A percentile compares a stretch with the other conserved stretches of the same genome.
phyloP scores from a whole-genome alignment of 2,113 vertebrate genomes.

The Abramis brama region DNA sequence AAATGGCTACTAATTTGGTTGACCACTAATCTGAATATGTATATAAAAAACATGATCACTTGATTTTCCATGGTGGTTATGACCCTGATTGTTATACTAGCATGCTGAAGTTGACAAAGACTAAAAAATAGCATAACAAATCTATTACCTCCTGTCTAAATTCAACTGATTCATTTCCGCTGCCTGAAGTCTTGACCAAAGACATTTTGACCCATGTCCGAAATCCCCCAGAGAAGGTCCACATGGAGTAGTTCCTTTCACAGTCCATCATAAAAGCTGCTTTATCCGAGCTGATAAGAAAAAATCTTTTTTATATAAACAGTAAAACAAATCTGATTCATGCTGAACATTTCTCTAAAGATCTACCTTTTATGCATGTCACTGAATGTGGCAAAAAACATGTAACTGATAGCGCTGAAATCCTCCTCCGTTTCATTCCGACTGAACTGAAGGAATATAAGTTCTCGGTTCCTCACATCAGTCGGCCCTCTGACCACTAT shows the following conservation, averaged over 20 bases:
- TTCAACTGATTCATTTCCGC: conserved; percentile 82
- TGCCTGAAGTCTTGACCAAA: conserved; percentile 89
- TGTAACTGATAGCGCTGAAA: conserved; percentile 97
- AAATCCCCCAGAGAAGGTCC: conserved; percentile 97
- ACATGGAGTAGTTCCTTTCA: conserved; percentile 93
- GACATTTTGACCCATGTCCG: conserved; percentile 99
- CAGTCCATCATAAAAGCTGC: conserved; percentile 90
- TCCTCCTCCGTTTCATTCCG: conserved; percentile 89
- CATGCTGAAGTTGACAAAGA: neutral
- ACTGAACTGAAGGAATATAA: conserved; percentile 95
- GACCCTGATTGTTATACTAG: neutral
- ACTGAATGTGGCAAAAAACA: conserved; percentile 90
- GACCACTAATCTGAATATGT: neutral
- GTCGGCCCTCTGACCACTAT: conserved; percentile 89
- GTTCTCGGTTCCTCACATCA: conserved; percentile 88
- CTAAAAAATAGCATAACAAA: neutral
- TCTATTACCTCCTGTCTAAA: conserved; percentile 91
- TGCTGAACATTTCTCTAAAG: neutral
- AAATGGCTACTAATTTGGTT: neutral
- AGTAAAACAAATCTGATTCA: neutral
- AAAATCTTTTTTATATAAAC: neutral
- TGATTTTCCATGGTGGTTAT: neutral
- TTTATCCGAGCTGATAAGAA: conserved; percentile 78
- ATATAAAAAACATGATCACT: neutral
- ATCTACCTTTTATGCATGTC: conserved; percentile 74